Base-by-base conservation (phyloP, 2,888 invertebrate genomes). In the Apotomis capreana region DNA sequence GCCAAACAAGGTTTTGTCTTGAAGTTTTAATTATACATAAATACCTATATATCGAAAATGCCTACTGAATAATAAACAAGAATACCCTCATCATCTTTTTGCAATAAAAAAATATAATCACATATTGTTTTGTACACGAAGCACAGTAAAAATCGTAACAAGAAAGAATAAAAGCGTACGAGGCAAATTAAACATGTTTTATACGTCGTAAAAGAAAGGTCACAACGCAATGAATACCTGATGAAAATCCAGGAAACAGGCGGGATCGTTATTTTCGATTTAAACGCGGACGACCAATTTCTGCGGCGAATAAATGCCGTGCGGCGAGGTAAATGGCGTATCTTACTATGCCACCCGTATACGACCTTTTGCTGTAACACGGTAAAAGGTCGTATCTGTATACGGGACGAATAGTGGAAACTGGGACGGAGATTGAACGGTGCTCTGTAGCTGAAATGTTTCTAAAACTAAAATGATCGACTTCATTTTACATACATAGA, bases 201-300 rank as follows among this genome's bases (percentile, higher is more conserved):
- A 62, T 72, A 72, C 62, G 62, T 62, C 62, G 55, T 63, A 68
- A 71, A 70, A 67, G 51, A 72, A 71, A 68, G 71, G 71, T 70
- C 70, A 55, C 67, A 68, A 44, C 13, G 69, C 67, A 71, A 55
- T 70, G 60, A 70, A 71, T 72, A 68, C 37, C 52, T 62, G 62
- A 68, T 63, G 71, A 37, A 63, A 68, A 52, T 68, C 68, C 58
- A 13, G 52, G 8, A 63, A 58, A 44, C 36, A n/a, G 12, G 6
- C 51, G 9, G 37, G 26, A 60, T 67, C n/a, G 40, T 51, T 55
- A 15, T 54, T 62, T 68, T 44, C 51, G 58, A 68, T 68, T 68
- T 52, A 52, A 54, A 59, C 12, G 46, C 52, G 61, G 54, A 36
- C 8, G 10, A 36, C 49, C 46, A 13, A 63, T 44, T 57, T 52